Percentiles rank a stretch among this genome's conserved stretches.
phyloP scores from a whole-genome alignment of 2,888 invertebrate genomes.

The Onchidella celtica region DNA sequence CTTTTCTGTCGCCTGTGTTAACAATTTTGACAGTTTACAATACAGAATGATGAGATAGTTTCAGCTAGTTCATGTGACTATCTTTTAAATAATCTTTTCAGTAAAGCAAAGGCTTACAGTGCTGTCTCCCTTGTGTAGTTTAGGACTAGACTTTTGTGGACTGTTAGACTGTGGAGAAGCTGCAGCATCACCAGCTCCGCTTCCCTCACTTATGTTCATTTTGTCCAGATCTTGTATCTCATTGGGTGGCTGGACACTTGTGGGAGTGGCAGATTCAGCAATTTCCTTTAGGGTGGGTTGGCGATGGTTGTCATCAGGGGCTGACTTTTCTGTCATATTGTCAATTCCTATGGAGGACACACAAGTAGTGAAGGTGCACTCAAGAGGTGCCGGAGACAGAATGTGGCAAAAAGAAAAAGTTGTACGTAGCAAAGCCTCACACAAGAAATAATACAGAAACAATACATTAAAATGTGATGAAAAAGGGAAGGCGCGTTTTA shows the following conservation, averaged over 20 bases:
- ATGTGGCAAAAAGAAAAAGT: no score
- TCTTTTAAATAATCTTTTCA: no score
- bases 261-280: slow-evolving; percentile 63
- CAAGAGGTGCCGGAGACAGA: no score
- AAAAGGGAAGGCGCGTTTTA: no score
- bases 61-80: not conserved
- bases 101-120: slow-evolving; percentile 64
- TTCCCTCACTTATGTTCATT: not conserved
- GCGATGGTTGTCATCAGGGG: slow-evolving; percentile 86
- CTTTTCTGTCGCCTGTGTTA: no score
- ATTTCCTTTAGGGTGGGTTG: slow-evolving; percentile 69
- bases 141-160: slow-evolving; percentile 49
- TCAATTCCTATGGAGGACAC: slow-evolving; percentile 85
- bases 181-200: not conserved
- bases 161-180: slow-evolving; percentile 47
- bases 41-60: not conserved
- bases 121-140: slow-evolving; percentile 62
- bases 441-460: no score
- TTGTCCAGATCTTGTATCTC: slow-evolving; percentile 69
- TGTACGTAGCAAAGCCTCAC: no score
- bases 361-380: no score
- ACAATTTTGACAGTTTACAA: not conserved
- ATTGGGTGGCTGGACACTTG: slow-evolving; percentile 69
- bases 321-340: slow-evolving; percentile 96
- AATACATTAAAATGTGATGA: no score